A percentile compares a stretch with the other conserved stretches of the same genome.
Evolutionary conservation across 2,797 vertebrate species (phyloP).

Genomic region (Anabacerthia variegaticeps): DNA sequence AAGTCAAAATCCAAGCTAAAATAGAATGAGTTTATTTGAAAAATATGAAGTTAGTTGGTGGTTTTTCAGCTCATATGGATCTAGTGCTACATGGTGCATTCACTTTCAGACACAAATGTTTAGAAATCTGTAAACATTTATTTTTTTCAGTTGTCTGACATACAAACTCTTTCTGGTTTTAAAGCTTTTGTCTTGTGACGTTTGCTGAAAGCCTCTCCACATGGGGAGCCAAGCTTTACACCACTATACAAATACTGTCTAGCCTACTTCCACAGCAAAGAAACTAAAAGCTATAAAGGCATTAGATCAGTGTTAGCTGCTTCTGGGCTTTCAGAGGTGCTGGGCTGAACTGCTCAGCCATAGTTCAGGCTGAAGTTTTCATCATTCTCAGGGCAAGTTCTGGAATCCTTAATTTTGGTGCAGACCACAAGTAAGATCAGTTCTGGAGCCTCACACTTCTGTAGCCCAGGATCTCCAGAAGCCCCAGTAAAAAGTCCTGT

Average conservation of each 20-base stretch:
- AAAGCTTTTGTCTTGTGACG: background rate
- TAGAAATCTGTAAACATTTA: background rate
- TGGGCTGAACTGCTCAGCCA: background rate
- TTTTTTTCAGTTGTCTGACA: background rate
- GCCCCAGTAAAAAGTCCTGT: background rate
- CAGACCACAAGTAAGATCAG: background rate
- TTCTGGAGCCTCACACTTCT: background rate
- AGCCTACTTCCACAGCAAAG: background rate
- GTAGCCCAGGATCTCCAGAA: background rate
- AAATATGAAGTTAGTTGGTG: background rate
- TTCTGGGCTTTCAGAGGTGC: background rate
- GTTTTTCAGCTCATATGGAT: background rate
- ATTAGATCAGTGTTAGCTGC: background rate
- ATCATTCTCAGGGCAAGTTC: background rate
- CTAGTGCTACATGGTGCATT: background rate
- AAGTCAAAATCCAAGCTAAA: background rate
- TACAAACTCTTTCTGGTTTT: background rate
- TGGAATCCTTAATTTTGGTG: background rate
- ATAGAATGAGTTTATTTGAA: background rate
- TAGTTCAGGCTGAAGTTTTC: background rate
- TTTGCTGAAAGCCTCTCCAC: background rate
- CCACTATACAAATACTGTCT: background rate
- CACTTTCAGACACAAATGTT: background rate
- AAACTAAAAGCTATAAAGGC: background rate
- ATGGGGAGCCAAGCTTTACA: background rate